A percentile compares a stretch with the other conserved stretches of the same genome.
phyloP scores from a whole-genome alignment of 2,797 vertebrate species.

The Brachymystax lenok region DNA sequence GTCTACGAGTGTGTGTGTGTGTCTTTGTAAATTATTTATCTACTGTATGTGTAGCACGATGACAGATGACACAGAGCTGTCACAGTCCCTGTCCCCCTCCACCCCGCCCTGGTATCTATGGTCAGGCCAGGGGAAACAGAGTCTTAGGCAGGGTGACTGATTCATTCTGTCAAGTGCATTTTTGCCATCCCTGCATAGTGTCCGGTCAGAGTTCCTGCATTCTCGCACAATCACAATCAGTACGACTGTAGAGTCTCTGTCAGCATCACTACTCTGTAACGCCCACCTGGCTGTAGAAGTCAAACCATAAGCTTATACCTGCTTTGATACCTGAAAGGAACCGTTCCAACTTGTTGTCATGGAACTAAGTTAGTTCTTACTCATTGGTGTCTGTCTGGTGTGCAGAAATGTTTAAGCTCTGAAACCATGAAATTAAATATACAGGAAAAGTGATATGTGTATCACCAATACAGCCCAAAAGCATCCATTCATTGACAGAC shows the following conservation, averaged over 20 bases:
- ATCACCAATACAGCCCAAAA: neutral
- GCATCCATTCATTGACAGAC: neutral
- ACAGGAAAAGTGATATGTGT: neutral
- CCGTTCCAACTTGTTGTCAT: neutral
- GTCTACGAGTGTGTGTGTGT: neutral
- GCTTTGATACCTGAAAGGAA: neutral
- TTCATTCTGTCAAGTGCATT: slow-evolving; percentile 68
- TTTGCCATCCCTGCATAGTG: slow-evolving; percentile 65
- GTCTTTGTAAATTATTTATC: slow-evolving; percentile 61
- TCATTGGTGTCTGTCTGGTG: neutral
- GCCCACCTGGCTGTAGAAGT: neutral
- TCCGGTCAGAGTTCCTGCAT: slow-evolving; percentile 51
- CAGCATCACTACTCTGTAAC: slow-evolving; percentile 37
- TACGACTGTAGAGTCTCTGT: slow-evolving; percentile 50
- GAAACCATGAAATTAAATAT: neutral
- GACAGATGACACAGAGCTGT: slow-evolving; percentile 58
- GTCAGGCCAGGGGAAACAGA: slow-evolving; percentile 47
- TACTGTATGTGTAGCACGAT: slow-evolving; percentile 58
- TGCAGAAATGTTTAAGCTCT: neutral
- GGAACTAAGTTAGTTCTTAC: neutral
- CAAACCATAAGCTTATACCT: neutral
- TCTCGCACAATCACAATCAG: slow-evolving; percentile 62
- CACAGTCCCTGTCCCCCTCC: neutral
- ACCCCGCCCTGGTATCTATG: slow-evolving; percentile 51
- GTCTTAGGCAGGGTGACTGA: slow-evolving; percentile 54